A percentile compares a stretch with the other conserved stretches of the same genome.
Evolutionary conservation across 2,888 invertebrate genomes (phyloP).

Genomic region (Spialia ferax): DNA sequence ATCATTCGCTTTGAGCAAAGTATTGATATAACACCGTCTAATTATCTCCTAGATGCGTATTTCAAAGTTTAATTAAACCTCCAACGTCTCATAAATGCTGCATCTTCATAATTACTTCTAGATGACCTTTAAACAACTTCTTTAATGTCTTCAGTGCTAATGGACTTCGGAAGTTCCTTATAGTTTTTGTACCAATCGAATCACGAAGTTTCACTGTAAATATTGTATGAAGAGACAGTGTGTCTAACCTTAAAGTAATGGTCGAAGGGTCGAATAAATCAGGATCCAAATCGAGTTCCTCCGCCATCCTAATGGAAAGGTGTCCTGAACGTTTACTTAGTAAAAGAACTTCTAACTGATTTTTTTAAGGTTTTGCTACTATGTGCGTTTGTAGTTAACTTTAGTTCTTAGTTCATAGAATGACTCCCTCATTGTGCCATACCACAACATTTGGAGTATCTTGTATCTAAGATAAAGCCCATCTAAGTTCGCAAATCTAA

Average conservation of each 20-base stretch:
- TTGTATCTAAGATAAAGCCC: no score
- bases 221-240: slow-evolving; percentile 19
- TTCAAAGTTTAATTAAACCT: slow-evolving; percentile 35
- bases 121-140: slow-evolving; percentile 22
- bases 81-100: slow-evolving; percentile 28
- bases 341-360: neutral
- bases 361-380: neutral
- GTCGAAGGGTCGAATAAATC: slow-evolving; percentile 4
- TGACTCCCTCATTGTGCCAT: no score
- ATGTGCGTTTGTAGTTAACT: neutral
- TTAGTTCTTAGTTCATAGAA: no score
- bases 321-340: neutral
- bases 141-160: slow-evolving; percentile 31
- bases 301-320: neutral
- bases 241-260: slow-evolving; percentile 8
- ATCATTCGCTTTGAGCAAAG: slow-evolving; percentile 4
- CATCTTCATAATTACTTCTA: slow-evolving; percentile 28
- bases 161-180: slow-evolving; percentile 30
- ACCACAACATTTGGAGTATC: no score
- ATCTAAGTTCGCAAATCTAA: no score
- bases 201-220: slow-evolving; percentile 13
- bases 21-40: neutral
- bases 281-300: slow-evolving; percentile 15
- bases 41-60: slow-evolving; percentile 11
- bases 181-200: slow-evolving; percentile 33